Percentiles rank a stretch among this genome's conserved stretches.
phyloP scores from a whole-genome alignment of 2,888 invertebrate species.

The Elmis aenea region DNA sequence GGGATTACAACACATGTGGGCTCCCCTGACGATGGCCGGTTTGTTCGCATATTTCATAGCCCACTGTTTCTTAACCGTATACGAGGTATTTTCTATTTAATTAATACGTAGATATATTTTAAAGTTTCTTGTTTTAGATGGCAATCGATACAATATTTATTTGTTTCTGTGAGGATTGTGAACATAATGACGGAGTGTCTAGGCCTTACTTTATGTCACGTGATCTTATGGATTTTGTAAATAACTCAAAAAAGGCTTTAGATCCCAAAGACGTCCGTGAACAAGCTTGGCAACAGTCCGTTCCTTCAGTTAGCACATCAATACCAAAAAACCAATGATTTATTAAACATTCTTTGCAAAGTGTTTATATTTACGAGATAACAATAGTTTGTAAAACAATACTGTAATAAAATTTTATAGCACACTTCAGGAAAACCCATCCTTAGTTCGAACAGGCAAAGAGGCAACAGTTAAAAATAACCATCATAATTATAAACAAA shows the following conservation, averaged over 20 bases:
- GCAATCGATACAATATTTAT: slow-evolving; percentile 64
- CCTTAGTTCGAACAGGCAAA: too few relatives aligned
- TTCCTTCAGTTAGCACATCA: too few relatives aligned
- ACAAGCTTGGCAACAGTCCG: slow-evolving; percentile 11
- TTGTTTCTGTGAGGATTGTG: slow-evolving; percentile 66
- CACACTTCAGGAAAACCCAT: too few relatives aligned
- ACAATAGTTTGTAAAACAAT: too few relatives aligned
- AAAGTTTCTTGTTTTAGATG: slow-evolving; percentile 50
- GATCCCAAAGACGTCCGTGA: slow-evolving; percentile 24
- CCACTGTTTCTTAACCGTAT: slow-evolving; percentile 68
- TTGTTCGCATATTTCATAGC: slow-evolving; percentile 65
- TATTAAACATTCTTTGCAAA: too few relatives aligned
- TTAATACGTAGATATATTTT: slow-evolving; percentile 6
- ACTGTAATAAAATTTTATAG: too few relatives aligned
- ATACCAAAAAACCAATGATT: too few relatives aligned
- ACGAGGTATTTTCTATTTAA: slow-evolving; percentile 55
- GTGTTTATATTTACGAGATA: too few relatives aligned
- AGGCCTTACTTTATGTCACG: slow-evolving; percentile 62
- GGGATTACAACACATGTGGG: slow-evolving; percentile 55
- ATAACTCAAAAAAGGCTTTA: slow-evolving; percentile 52
- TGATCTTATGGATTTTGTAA: slow-evolving; percentile 61
- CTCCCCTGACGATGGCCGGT: slow-evolving; percentile 58
- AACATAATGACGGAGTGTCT: slow-evolving; percentile 57
- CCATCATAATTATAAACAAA: too few relatives aligned
- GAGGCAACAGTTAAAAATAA: too few relatives aligned